These are phyloP conservation scores for Zaprionus tsacasi DNA, from an alignment of 1,140 invertebrate genomes.

Conservation along the genomic window DNA sequence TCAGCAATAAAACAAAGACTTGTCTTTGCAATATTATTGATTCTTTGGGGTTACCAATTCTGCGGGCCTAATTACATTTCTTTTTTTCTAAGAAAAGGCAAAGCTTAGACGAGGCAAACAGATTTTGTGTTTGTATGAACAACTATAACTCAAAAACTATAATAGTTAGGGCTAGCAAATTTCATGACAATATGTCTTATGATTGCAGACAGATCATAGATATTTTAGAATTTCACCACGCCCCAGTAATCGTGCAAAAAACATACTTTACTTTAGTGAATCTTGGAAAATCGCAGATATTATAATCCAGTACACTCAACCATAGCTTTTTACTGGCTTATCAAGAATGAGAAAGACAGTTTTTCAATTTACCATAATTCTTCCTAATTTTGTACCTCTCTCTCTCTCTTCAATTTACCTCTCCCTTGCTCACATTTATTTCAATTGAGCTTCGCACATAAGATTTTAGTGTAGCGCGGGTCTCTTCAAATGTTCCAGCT, in stretches of 20 bases:
- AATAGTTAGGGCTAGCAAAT: neutral
- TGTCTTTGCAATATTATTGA: neutral
- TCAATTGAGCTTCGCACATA: neutral
- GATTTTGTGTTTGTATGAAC: neutral
- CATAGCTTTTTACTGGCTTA: too few species aligned
- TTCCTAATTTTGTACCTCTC: neutral
- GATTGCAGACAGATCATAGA: neutral
- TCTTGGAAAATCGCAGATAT: too few species aligned
- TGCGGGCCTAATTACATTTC: neutral
- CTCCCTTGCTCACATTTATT: neutral
- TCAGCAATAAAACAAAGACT: constrained; percentile 1
- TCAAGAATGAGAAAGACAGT: neutral
- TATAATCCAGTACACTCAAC: too few species aligned
- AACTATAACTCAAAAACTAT: neutral
- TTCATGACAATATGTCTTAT: neutral
- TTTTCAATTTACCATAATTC: neutral
- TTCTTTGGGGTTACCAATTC: constrained; percentile 4
- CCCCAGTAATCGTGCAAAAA: too few species aligned
- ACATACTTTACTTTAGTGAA: too few species aligned
- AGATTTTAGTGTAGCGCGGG: neutral
- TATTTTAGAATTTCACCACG: neutral
- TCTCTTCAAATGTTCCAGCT: neutral
- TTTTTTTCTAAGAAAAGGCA: neutral
- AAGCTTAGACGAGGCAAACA: neutral
- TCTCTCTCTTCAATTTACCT: neutral